These are phyloP conservation scores for Tetrapedia diversipes DNA, from an alignment of 2,888 invertebrate genomes.

Conservation along the genomic window DNA sequence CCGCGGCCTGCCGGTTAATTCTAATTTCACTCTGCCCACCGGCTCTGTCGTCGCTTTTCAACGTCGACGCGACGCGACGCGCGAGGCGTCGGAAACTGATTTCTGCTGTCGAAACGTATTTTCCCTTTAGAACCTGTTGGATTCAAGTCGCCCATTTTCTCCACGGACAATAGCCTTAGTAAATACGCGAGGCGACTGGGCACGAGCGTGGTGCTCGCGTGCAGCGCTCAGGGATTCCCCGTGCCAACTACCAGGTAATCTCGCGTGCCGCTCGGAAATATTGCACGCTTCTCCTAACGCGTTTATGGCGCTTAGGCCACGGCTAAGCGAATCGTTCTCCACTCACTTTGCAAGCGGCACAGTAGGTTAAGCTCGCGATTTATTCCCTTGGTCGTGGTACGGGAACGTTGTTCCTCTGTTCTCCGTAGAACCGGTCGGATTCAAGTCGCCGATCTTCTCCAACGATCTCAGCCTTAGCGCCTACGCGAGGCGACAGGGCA, in stretches of 20 bases:
- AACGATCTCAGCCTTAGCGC: conserved; percentile 86
- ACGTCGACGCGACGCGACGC: too few relatives aligned
- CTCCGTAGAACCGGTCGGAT: conserved; percentile 87
- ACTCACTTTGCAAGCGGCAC: too few relatives aligned
- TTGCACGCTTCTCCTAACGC: conserved; percentile 3
- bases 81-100: too few relatives aligned
- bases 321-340: too few relatives aligned
- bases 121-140: conserved; percentile 87
- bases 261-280: conserved; percentile 30
- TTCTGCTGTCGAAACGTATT: conserved; percentile 14
- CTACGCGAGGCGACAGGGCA: conserved; percentile 83
- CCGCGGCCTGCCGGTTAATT: conserved; percentile 35
- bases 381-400: background rate
- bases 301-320: background rate
- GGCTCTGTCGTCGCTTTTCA: background rate
- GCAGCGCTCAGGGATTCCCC: conserved; percentile 88
- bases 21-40: conserved; percentile 21
- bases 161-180: conserved; percentile 86
- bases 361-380: background rate
- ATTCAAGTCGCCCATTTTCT: conserved; percentile 87
- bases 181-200: conserved; percentile 84
- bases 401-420: conserved; percentile 8
- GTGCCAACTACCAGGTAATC: conserved; percentile 88
- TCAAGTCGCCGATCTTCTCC: conserved; percentile 87
- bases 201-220: conserved; percentile 77